Base-by-base conservation (phyloP, 2,797 vertebrate species). In the Platalea minor region DNA sequence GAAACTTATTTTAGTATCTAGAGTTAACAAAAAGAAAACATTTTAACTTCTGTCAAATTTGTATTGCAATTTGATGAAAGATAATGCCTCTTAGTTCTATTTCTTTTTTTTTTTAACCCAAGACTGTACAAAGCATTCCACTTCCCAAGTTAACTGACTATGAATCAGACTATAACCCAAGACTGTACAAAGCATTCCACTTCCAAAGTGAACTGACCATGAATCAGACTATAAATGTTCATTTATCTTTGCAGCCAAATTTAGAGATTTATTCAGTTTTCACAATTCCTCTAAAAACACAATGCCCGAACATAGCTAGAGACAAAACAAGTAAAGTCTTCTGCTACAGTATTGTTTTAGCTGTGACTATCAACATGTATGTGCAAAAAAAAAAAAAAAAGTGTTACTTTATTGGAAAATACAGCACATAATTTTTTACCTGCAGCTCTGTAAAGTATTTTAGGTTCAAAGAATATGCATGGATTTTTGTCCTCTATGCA, bases 401-500 rank as follows among this genome's bases (percentile, higher is more conserved):
- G 13, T 3, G 2, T 18, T n/a, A 17, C 15, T 61, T 83, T 72
- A 74, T 9, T 92, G 43, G 31, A 85, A 83, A 57, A 81, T 13
- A 70, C 17, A 75, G 28, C 51, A 93, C 63, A 90, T 19, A 89
- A 98, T 95, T 97, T 94, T 92, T 98, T 98, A 99, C 98, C 99
- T 99, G 99, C 99, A 97, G 99, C 99, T 98, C 99, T 98, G 97
- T 99, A 99, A 85, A 99, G 98, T 98, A 99, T 99, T 98, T 99
- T 99, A 96, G 99, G 99, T 97, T 99, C 99, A 96, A 99, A 99
- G 98, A 99, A 99, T 97, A 99, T 99, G 95, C 99, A 99, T 57
- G 99, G 99, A 96, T 99, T 99, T 96, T 98, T 96, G 96, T 99
- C 99, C 73, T 98, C 98, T 84, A 99, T 99, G 97, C 99, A 99